Base-by-base conservation (phyloP, 2,888 invertebrate genomes). In the Ariolimax columbianus region DNA sequence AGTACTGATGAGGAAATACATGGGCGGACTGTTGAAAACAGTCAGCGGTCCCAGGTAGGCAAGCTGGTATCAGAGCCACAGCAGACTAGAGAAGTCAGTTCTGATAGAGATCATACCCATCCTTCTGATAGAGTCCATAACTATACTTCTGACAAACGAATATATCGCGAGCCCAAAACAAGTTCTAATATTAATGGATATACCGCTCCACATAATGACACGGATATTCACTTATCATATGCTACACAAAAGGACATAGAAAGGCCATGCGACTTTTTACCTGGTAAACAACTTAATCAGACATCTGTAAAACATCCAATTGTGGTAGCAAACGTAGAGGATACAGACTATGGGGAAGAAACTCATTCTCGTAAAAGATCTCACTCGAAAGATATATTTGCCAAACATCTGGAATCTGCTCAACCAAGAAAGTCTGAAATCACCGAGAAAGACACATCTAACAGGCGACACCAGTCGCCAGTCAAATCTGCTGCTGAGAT, bases 341-440 rank as follows among this genome's bases (percentile, higher is more conserved):
- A 63, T 63, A 23, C 4, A 63, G 51, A 14, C 1, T n/a, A 51
- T 1, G 9, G 7, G 9, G 68, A 36, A 23, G 51, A 68, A n/a
- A 30, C 11, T 26, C 40, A 83, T 0, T 68, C 36, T 55, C 77
- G 68, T 17, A 11, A 30, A 7, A 77, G 82, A n/a, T 55, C 85
- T 33, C 82, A 78, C 38, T 85, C 85, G 4, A 85, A 85, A 59
- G 85, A 85, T 73, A 82, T 85, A 26, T 85, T 82, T 47, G 38
- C 85, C 17, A 85, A 85, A 36, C 85, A 85, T 70, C 51, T 85
- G 1, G 85, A 85, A 26, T 77, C 85, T 33, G 30, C 82, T 1
- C 77, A 40, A 6, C 23, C 59, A 33, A 68, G 59, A 36, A 59
- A 68, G 7, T 23, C 30, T 33, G 77, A 77, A 40, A 82, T 9